Conservation (phyloP, 2,113 vertebrate species). For the Corvus cornix region DNA sequence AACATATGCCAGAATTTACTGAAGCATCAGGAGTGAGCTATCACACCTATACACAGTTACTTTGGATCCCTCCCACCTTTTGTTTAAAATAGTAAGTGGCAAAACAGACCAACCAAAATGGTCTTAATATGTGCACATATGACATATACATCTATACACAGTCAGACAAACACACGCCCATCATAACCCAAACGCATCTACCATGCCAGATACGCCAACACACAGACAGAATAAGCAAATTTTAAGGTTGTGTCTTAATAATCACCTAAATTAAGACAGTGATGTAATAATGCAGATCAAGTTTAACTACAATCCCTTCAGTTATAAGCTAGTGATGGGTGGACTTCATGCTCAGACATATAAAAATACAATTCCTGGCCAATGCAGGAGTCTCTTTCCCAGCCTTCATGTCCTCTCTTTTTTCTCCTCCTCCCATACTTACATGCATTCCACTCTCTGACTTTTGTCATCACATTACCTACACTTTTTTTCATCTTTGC, state of each 20-base stretch:
- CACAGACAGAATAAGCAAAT: neutral
- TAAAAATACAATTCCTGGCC: neutral
- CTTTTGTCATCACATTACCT: neutral
- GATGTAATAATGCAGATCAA: neutral
- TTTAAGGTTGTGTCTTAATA: neutral
- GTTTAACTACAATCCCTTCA: neutral
- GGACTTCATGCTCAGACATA: neutral
- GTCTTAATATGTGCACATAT: neutral
- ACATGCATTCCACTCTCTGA: neutral
- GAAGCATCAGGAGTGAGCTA: neutral
- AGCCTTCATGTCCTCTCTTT: neutral
- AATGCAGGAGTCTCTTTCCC: neutral
- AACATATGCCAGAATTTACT: neutral
- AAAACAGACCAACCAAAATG: neutral
- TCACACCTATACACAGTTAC: neutral
- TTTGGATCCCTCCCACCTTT: neutral
- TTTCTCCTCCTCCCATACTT: neutral
- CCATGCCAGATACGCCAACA: neutral
- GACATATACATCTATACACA: rapidly evolving
- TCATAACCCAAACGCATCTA: neutral
- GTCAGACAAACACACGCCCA: neutral
- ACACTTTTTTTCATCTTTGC: neutral
- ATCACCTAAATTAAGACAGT: neutral
- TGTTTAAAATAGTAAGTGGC: neutral
- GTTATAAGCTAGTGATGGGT: neutral